phyloP scores from a whole-genome alignment of 2,888 invertebrate genomes.

The Uloborus plumipes region DNA sequence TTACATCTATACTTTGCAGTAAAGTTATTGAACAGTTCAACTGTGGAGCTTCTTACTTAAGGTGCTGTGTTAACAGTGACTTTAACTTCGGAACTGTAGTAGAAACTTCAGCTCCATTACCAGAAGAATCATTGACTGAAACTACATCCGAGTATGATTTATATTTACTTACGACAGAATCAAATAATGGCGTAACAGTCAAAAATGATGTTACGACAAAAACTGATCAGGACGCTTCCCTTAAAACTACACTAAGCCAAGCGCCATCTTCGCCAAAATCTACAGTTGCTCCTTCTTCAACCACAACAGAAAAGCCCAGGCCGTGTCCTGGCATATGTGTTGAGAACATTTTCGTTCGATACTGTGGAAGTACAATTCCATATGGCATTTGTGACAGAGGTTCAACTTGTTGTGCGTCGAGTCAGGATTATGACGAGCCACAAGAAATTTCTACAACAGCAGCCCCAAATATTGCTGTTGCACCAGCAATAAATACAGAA shows the following conservation, averaged over 20 bases:
- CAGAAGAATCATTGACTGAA: slow-evolving; percentile 40
- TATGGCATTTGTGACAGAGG: slow-evolving; percentile 51
- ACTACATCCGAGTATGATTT: slow-evolving; percentile 54
- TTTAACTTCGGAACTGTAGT: slow-evolving; percentile 66
- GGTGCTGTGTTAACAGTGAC: slow-evolving; percentile 67
- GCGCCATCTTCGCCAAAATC: neutral
- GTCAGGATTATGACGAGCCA: slow-evolving; percentile 17
- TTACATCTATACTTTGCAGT: slow-evolving; percentile 88
- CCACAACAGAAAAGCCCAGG: slow-evolving; percentile 1
- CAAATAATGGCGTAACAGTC: slow-evolving; percentile 7
- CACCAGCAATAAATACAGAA: slow-evolving; percentile 20
- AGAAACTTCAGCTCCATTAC: slow-evolving; percentile 66
- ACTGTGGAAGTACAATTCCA: slow-evolving; percentile 49
- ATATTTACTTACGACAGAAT: slow-evolving; percentile 34
- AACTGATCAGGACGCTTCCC: neutral
- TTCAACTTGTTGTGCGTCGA: slow-evolving; percentile 48
- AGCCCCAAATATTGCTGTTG: neutral
- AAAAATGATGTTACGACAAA: slow-evolving; percentile 18
- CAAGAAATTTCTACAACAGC: slow-evolving; percentile 14
- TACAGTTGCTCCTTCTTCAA: neutral
- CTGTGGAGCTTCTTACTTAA: slow-evolving; percentile 67
- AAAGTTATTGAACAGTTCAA: slow-evolving; percentile 75
- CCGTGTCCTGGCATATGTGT: slow-evolving; percentile 66
- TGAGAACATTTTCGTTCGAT: slow-evolving; percentile 52
- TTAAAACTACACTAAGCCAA: neutral